These are phyloP conservation scores for Epicauta chinensis DNA, from an alignment of 1,140 invertebrate species.

Conservation along the genomic window DNA sequence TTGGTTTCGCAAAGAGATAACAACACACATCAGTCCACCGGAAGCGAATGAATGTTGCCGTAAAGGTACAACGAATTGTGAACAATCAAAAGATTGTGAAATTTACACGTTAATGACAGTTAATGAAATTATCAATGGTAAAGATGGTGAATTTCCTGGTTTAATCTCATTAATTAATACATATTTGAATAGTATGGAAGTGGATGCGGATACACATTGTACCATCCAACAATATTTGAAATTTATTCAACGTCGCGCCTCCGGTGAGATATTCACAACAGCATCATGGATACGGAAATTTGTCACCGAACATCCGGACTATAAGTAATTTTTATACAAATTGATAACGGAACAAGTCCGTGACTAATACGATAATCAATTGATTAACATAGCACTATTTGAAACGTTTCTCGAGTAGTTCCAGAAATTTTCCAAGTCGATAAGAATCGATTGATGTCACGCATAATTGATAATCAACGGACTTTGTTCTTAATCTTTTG, in stretches of 20 bases:
- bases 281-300: slow-evolving; percentile 91
- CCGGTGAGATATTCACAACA: slow-evolving; percentile 79
- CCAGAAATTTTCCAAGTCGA: too few species aligned
- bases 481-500: slow-evolving; percentile 3
- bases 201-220: slow-evolving; percentile 94
- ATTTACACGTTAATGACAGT: slow-evolving; percentile 74
- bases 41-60: slow-evolving; percentile 42
- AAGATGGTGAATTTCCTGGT: slow-evolving; percentile 88
- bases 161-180: slow-evolving; percentile 88
- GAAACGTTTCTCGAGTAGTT: not conserved
- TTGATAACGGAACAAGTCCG: too few species aligned
- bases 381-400: too few species aligned
- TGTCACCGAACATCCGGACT: slow-evolving; percentile 81
- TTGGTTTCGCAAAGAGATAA: slow-evolving; percentile 85
- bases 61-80: slow-evolving; percentile 29
- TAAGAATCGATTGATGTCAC: too few species aligned
- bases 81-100: slow-evolving; percentile 43
- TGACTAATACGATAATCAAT: too few species aligned
- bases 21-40: slow-evolving; percentile 46
- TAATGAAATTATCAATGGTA: slow-evolving; percentile 97
- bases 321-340: slow-evolving; percentile 64
- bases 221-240: slow-evolving; percentile 95
- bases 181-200: slow-evolving; percentile 88
- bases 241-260: slow-evolving; percentile 85
- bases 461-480: not conserved